Evolutionary conservation across 2,113 vertebrate genomes (phyloP).

Genomic region (Holacanthus passer): DNA sequence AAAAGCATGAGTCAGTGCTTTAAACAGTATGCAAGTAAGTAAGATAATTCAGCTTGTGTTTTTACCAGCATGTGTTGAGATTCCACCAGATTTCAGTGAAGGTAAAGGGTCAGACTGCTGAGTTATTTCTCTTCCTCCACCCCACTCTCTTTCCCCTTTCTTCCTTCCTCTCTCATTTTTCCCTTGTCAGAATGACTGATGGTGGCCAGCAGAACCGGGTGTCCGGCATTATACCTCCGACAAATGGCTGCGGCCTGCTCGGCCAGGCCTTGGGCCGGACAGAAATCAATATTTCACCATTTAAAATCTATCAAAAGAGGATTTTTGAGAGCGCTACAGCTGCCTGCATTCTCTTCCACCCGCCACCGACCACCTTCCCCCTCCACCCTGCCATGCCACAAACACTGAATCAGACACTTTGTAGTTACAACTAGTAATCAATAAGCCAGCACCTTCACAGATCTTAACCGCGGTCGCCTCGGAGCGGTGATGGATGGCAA

Average conservation of each 20-base stretch:
- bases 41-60: slow-evolving; percentile 1
- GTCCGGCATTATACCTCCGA: slow-evolving; percentile 93
- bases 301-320: slow-evolving; percentile 99
- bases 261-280: slow-evolving; percentile 97
- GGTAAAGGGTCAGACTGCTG: slow-evolving; percentile 49
- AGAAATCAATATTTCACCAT: slow-evolving; percentile 99
- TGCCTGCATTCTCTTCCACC: slow-evolving; percentile 92
- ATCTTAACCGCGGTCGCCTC: slow-evolving; percentile 98
- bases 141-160: slow-evolving; percentile 33
- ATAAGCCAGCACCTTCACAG: slow-evolving; percentile 99
- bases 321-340: slow-evolving; percentile 92
- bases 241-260: slow-evolving; percentile 97
- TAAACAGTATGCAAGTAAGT: background rate
- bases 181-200: slow-evolving; percentile 84
- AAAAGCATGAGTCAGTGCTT: slow-evolving; percentile 17
- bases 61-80: background rate
- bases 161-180: slow-evolving; percentile 66
- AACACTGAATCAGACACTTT: slow-evolving; percentile 99
- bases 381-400: slow-evolving; percentile 74
- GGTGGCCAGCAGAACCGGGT: slow-evolving; percentile 86
- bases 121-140: slow-evolving; percentile 71
- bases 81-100: slow-evolving; percentile 9
- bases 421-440: slow-evolving; percentile 99
- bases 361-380: slow-evolving; percentile 81
- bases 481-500: slow-evolving; percentile 97